Evolutionary conservation across 2,797 vertebrate genomes (phyloP).

Genomic region (Alcedo quadribrachys): DNA sequence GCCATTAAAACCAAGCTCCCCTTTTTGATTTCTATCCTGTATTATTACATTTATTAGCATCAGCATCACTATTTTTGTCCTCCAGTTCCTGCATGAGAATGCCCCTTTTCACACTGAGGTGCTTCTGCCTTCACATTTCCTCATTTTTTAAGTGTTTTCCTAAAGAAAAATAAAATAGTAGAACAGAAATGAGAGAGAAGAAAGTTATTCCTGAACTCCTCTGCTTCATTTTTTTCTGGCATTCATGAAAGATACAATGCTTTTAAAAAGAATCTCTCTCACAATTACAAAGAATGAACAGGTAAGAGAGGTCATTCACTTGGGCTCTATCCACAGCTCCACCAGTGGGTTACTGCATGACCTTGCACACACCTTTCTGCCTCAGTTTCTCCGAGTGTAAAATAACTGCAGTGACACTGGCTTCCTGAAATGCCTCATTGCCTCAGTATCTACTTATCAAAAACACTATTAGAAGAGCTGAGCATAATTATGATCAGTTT

Average conservation of each 20-base stretch:
- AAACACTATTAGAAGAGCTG: not conserved
- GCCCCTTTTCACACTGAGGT: not conserved
- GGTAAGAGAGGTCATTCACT: not conserved
- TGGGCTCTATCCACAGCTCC: not conserved
- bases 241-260: not conserved
- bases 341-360: not conserved
- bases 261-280: not conserved
- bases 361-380: constrained; percentile 3
- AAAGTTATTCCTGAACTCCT: not conserved
- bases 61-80: not conserved
- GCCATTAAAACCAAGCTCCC: not conserved
- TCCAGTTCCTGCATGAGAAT: not conserved
- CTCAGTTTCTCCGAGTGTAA: constrained; percentile 51
- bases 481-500: not conserved
- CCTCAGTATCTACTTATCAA: not conserved
- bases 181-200: not conserved
- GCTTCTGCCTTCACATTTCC: not conserved
- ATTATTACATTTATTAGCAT: not conserved
- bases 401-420: not conserved
- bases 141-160: not conserved
- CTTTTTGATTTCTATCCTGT: not conserved
- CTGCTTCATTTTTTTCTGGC: not conserved
- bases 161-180: not conserved
- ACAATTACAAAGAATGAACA: not conserved
- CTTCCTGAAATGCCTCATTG: constrained; percentile 31